Evolutionary conservation across 2,113 vertebrate genomes (phyloP).

Genomic region (Glaucomys volans): DNA sequence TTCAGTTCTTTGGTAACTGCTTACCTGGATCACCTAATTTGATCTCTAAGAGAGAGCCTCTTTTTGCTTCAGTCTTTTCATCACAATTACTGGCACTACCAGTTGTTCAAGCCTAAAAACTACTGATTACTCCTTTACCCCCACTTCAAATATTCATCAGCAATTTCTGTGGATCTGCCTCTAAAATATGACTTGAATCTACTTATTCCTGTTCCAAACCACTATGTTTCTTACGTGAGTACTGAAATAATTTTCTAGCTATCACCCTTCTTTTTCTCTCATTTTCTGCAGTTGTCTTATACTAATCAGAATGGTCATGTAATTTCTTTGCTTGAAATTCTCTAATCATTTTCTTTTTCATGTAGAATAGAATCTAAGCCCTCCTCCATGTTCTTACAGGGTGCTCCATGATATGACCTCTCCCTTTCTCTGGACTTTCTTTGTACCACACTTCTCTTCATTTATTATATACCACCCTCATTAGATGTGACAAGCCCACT

Average conservation of each 20-base stretch:
- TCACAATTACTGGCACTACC: background rate
- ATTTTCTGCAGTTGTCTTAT: background rate
- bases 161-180: background rate
- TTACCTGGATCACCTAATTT: background rate
- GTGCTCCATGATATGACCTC: background rate
- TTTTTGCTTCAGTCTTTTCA: slow-evolving; percentile 2
- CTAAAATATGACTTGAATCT: background rate
- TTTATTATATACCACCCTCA: background rate
- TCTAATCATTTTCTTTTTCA: slow-evolving; percentile 7
- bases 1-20: background rate
- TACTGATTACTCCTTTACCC: background rate
- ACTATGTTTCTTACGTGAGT: background rate
- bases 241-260: background rate
- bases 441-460: background rate
- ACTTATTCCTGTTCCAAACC: background rate
- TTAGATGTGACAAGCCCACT: background rate
- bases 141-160: background rate
- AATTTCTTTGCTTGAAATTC: slow-evolving; percentile 17
- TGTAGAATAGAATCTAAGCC: background rate
- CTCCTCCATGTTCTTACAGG: background rate
- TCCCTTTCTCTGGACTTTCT: background rate
- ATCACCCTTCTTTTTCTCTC: background rate
- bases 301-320: background rate
- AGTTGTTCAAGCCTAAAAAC: background rate
- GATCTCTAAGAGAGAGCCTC: background rate